Base-by-base conservation (phyloP, 2,797 vertebrate genomes). In the Psittacula derbiana region DNA sequence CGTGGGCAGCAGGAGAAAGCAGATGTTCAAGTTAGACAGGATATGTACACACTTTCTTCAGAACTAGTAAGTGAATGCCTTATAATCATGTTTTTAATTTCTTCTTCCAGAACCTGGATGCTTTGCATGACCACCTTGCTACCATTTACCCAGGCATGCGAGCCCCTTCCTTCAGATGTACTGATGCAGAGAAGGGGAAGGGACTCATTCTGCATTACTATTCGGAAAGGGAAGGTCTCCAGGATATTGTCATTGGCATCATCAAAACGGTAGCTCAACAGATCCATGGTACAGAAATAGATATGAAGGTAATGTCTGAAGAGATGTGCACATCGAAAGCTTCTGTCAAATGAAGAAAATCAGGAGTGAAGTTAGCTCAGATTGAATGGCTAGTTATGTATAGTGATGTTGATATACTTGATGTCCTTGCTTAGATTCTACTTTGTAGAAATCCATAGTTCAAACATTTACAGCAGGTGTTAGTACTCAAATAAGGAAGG, bases 81-180 rank as follows among this genome's bases (percentile, higher is more conserved):
- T 86, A 25, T 85, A 91, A 80, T 71, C 4, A 13, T 44, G n/a
- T 80, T 92, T 92, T 55, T 47, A 73, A 87, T 76, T 92, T 90
- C 89, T 95, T 47, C 23, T 95, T 97, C 36, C 97, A 99, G 99
- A 99, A 99, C 96, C 95, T 99, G 62, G 99, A 99, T 88, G 99
- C 99, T 64, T 98, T 99, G 27, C 99, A 99, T 14, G 99, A 99
- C 97, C 99, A 99, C 97, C 98, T 99, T 17, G 99, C 99, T 69
- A 99, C 99, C 81, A 99, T 99, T 97, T 99, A 99, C 94, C 99
- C 99, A 0, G 99, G 99, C 25, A 99, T 99, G 99, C 98, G 99
- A 44, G 99, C 99, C 6, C 99, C 99, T 69, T 99, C 99, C 4
- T 99, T 99, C 74, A 98, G 99, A 79, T 99, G 99, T 96, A 99